A percentile compares a stretch with the other conserved stretches of the same genome.
Conservation (phyloP, 2,797 vertebrate species). For the Lophura swinhoii region DNA sequence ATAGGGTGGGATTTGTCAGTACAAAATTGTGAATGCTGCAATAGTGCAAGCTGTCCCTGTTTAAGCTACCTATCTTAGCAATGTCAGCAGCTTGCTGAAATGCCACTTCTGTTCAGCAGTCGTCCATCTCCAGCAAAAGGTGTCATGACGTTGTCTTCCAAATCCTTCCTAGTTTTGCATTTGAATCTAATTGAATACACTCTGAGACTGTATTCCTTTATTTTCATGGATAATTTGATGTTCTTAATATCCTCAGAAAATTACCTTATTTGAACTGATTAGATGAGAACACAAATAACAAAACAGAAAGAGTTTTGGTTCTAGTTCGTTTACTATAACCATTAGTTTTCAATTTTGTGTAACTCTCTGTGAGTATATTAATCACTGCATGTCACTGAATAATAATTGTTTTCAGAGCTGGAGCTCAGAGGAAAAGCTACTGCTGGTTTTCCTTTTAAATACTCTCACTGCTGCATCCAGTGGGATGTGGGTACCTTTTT, state of each 20-base stretch:
- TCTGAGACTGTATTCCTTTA: background rate
- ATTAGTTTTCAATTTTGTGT: slow-evolving; percentile 5
- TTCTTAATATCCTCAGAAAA: background rate
- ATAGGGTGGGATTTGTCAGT: background rate
- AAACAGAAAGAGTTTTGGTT: background rate
- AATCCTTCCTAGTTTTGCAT: background rate
- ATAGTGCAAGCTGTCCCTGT: background rate
- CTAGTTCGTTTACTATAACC: background rate
- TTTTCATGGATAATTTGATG: background rate
- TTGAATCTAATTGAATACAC: background rate
- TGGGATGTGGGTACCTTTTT: background rate
- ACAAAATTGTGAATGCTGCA: rapidly evolving
- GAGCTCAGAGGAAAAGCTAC: background rate
- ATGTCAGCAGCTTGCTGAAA: background rate
- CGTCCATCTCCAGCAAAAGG: background rate
- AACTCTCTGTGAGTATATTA: background rate
- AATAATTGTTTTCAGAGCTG: background rate
- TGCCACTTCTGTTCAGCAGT: background rate
- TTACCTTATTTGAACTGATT: background rate
- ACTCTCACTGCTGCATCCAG: background rate
- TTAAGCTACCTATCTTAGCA: background rate
- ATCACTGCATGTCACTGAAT: background rate
- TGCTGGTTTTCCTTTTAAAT: background rate
- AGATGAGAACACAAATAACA: background rate
- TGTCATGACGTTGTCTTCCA: background rate